These are phyloP conservation scores for Periparus ater DNA, from an alignment of 2,797 vertebrate genomes.

Conservation along the genomic window DNA sequence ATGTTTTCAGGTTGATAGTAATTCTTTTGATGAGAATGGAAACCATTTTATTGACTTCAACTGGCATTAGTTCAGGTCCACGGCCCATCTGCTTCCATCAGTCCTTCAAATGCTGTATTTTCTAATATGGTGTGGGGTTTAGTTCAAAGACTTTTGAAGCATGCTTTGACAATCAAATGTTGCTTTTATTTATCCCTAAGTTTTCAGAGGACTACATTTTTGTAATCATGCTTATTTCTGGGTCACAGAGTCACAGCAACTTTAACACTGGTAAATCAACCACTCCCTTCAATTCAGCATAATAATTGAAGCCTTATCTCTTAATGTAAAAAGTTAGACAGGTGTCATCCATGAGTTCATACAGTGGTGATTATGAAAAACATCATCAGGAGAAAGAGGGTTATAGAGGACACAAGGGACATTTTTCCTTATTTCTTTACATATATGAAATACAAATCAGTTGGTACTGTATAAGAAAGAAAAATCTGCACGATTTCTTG, in stretches of 20 bases:
- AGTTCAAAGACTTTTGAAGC: constrained; percentile 41
- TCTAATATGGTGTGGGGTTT: neutral
- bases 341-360: neutral
- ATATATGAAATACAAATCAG: neutral
- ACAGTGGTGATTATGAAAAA: neutral
- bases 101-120: neutral
- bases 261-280: constrained; percentile 34
- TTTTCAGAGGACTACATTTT: neutral
- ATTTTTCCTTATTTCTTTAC: neutral
- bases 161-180: constrained; percentile 16
- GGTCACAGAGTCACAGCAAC: constrained; percentile 19
- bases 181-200: constrained; percentile 54
- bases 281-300: neutral
- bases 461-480: neutral
- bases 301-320: constrained; percentile 38
- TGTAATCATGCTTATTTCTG: neutral
- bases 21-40: neutral
- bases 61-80: neutral
- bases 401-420: neutral
- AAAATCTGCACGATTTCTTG: neutral
- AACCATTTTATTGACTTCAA: neutral
- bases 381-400: neutral
- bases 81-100: neutral
- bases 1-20: neutral
- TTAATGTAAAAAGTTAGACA: constrained; percentile 44